Base-by-base conservation (phyloP, 2,113 vertebrate species). In the Gobio gobio region DNA sequence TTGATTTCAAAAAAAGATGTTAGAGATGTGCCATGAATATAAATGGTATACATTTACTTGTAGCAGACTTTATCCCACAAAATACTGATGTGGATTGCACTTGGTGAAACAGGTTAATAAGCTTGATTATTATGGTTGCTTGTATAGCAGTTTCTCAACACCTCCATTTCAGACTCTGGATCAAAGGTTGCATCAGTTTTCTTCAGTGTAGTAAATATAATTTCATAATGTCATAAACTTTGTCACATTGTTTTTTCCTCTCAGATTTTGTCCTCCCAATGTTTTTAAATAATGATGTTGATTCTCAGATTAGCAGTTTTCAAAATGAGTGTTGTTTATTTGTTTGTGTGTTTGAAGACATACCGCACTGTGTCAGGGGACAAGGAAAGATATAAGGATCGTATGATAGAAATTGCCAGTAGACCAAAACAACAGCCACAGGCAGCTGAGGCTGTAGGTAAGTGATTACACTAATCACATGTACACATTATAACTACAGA, bases 281-380 rank as follows among this genome's bases (percentile, higher is more conserved):
- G 10, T 54, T 29, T 24, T 43, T 18, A 40, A 76, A 66, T 33
- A 29, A 2, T 75, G 59, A 10, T 13, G 47, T 3, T 20, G 36
- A 63, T 70, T 84, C 4, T 22, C 26, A 51, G 14, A 73, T 45
- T 18, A 22, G 3, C 33, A 6, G 1, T 14, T 18, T 5, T 47
- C 26, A 33, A 9, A 16, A 10, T 56, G 9, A 24, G 33, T 56
- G 12, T 29, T 77, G 59, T 58, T 85, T 85, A 58, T 82, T 82
- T 85, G 0, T 73, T 20, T 85, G 20, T 83, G 59, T 79, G 2
- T 77, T 87, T n/a, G 9, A 86, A 96, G 95, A 81, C 87, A 0
- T 94, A 94, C 68, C 83, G n/a, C 51, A 91, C 88, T 20, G 0
- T 95, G 22, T 90, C 75, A 14, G 87, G 85, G 85, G 95, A 94